Base-by-base conservation (phyloP, 2,113 vertebrate genomes). In the Oxygymnocypris stewartii region DNA sequence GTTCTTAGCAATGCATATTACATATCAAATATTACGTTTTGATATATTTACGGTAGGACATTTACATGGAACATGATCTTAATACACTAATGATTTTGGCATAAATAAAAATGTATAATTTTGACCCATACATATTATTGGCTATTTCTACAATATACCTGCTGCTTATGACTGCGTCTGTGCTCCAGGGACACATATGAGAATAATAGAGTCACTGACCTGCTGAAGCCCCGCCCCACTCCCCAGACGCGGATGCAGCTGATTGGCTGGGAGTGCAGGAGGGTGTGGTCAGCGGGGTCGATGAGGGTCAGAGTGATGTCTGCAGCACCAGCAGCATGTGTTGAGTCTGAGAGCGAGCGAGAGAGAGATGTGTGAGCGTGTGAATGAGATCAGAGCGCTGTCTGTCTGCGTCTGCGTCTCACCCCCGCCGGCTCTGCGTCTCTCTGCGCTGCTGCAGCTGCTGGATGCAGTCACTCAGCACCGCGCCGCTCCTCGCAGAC, bases 181-280 rank as follows among this genome's bases (percentile, higher is more conserved):
- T 57, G 51, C 16, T 57, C 0, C 51, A 57, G 51, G 4, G 16
- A 1, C 16, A 57, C 16, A 5, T 4, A 57, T 20, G 18, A 63
- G 25, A 5, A 12, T 65, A 28, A 65, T 65, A 1, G 6, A 37
- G 14, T 18, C 35, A 71, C 95, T 95, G 89, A 99, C 98, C 98
- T 97, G 91, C 98, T 98, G 0, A 98, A 97, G 94, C 98, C 98
- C 1, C 98, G 96, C 3, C 98, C 97, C 49, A 98, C 97, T 0
- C 98, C 98, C 98, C 98, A 99, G 35, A 99, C 97, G 3, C 97
- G 94, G 92, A 99, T 99, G 96, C 97, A 98, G 90, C 96, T 96
- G 65, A 99, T 99, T 92, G 97, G 98, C 93, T 99, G 98, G 0
- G 97, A 96, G 90, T 99, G 97, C 51, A 99, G 96, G 87, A 97